These are phyloP conservation scores for Pterobdella sp. DNA, from an alignment of 2,888 invertebrate genomes.

Conservation along the genomic window DNA sequence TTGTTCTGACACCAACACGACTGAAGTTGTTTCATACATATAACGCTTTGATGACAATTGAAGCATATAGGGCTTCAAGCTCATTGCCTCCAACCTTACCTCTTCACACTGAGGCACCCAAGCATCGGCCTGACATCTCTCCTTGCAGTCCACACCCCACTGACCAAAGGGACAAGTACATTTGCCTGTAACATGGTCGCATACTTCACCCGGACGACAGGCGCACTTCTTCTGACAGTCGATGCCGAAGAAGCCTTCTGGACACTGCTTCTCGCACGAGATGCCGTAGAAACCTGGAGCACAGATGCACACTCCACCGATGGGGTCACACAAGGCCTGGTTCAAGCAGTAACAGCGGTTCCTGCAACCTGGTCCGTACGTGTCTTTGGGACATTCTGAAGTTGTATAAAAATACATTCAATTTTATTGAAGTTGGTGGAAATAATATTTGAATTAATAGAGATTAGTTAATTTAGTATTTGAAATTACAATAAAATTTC, in stretches of 20 bases:
- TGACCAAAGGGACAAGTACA: slow-evolving; percentile 58
- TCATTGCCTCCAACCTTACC: slow-evolving; percentile 12
- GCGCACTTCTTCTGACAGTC: slow-evolving; percentile 55
- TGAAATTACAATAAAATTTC: not conserved
- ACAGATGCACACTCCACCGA: slow-evolving; percentile 35
- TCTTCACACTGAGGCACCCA: slow-evolving; percentile 32
- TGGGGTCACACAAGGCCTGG: slow-evolving; percentile 51
- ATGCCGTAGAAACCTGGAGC: slow-evolving; percentile 34
- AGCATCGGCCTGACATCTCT: slow-evolving; percentile 42
- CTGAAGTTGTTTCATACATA: not conserved
- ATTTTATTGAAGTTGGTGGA: too few relatives aligned
- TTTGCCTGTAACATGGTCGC: slow-evolving; percentile 60
- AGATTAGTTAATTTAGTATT: not conserved
- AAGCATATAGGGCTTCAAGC: not conserved
- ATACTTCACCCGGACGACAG: slow-evolving; percentile 49
- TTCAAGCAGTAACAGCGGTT: slow-evolving; percentile 54
- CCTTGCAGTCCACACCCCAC: slow-evolving; percentile 43
- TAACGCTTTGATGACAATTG: not conserved
- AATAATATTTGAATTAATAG: not conserved
- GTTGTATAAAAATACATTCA: too few relatives aligned
- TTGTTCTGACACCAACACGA: slow-evolving; percentile 44
- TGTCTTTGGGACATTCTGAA: slow-evolving; percentile 49
- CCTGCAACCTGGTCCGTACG: slow-evolving; percentile 53
- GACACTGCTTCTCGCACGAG: slow-evolving; percentile 33
- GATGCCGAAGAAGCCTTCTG: slow-evolving; percentile 55